phyloP scores from a whole-genome alignment of 2,113 vertebrate genomes.

The Heteronetta atricapilla region DNA sequence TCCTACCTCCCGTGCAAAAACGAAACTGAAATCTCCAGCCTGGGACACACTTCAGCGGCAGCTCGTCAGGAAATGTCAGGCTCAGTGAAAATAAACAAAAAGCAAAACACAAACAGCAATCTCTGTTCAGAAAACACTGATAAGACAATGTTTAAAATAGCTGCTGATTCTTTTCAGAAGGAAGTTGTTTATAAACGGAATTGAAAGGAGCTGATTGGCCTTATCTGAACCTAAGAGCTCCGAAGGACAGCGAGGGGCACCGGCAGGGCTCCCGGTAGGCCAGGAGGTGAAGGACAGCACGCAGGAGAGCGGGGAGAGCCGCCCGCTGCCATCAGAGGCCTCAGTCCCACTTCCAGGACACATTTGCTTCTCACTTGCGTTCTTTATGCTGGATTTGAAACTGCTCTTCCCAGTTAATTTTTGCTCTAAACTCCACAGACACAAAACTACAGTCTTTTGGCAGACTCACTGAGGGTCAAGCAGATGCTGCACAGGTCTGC shows the following conservation, averaged over 20 bases:
- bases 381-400: neutral
- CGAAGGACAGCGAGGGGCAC: neutral
- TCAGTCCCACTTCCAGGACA: neutral
- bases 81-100: neutral
- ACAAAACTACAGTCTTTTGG: neutral
- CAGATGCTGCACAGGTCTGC: neutral
- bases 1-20: neutral
- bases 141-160: neutral
- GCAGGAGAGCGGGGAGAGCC: neutral
- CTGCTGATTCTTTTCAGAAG: neutral
- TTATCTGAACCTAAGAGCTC: neutral
- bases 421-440: neutral
- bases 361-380: neutral
- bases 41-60: neutral
- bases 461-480: neutral
- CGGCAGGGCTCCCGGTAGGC: neutral
- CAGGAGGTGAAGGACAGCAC: neutral
- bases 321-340: neutral
- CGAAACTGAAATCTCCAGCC: neutral
- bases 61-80: neutral
- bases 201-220: conserved; percentile 16
- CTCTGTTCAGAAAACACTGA: neutral
- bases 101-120: neutral
- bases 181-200: neutral
- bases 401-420: neutral